Conservation (phyloP, 2,888 invertebrate species). For the Stenurella melanura region DNA sequence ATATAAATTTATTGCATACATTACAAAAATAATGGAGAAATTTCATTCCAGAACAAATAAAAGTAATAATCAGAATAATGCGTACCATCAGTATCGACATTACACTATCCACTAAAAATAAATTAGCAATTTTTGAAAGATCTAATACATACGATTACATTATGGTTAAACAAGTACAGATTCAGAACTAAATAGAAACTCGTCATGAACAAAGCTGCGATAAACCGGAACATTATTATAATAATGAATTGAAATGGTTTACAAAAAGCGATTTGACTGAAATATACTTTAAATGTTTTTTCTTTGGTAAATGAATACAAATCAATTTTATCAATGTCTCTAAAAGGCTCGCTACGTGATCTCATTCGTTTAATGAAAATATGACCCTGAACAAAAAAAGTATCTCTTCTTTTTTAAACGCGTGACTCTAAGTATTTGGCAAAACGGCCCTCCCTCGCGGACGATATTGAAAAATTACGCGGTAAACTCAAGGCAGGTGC, state of each 20-base stretch:
- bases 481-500: slow-evolving; percentile 69
- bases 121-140: slow-evolving; percentile 1
- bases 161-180: neutral
- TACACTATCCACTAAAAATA: slow-evolving; percentile 25
- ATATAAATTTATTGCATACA: slow-evolving; percentile 55
- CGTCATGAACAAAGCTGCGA: neutral
- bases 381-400: slow-evolving; percentile 44
- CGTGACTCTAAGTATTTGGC: slow-evolving; percentile 55
- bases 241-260: neutral
- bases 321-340: slow-evolving; percentile 48
- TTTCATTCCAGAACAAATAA: slow-evolving; percentile 28
- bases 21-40: slow-evolving; percentile 51
- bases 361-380: slow-evolving; percentile 34
- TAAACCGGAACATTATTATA: neutral
- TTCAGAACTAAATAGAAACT: neutral
- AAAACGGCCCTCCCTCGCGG: slow-evolving; percentile 68
- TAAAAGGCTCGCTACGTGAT: slow-evolving; percentile 41
- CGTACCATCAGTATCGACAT: slow-evolving; percentile 41
- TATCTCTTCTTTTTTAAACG: slow-evolving; percentile 52
- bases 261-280: slow-evolving; percentile 13
- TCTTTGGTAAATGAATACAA: slow-evolving; percentile 33
- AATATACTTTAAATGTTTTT: slow-evolving; percentile 16
- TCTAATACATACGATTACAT: neutral
- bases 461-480: slow-evolving; percentile 59
- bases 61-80: slow-evolving; percentile 31